Percentiles rank a stretch among this genome's conserved stretches.
phyloP scores from a whole-genome alignment of 1,140 invertebrate species.

The Diachasmimorpha longicaudata region DNA sequence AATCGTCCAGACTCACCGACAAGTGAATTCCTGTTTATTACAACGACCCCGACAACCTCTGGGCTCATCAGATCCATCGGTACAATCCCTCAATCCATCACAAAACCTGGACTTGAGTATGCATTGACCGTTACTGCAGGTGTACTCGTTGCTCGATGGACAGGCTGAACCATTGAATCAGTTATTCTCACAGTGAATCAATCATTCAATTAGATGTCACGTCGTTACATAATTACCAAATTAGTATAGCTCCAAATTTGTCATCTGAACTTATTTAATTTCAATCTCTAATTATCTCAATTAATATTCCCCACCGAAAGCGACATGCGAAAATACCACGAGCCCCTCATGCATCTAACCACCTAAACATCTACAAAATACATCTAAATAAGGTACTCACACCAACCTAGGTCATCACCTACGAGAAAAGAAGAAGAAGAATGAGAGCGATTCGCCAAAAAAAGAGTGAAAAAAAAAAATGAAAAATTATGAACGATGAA shows the following conservation, averaged over 20 bases:
- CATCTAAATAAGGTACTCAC: conserved; percentile 45
- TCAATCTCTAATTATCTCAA: no score
- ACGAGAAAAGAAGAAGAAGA: conserved; percentile 39
- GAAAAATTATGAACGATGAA: conserved; percentile 1
- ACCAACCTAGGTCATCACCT: conserved; percentile 53
- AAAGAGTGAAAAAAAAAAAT: conserved; percentile 27
- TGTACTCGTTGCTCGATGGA: conserved; percentile 59
- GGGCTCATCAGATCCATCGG: conserved; percentile 73
- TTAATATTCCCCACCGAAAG: no score
- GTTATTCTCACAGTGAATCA: not conserved
- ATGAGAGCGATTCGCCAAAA: conserved; percentile 24
- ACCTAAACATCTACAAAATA: not conserved
- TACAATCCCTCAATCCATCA: conserved; percentile 70
- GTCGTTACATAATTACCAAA: not conserved
- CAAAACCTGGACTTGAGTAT: conserved; percentile 68
- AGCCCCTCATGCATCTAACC: conserved; percentile 23
- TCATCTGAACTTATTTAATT: no score
- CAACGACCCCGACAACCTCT: conserved; percentile 66
- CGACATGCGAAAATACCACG: not conserved
- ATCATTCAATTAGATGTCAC: not conserved
- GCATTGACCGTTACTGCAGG: conserved; percentile 70
- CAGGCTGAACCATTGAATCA: conserved; percentile 54
- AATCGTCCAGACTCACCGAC: conserved; percentile 54
- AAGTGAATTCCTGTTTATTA: conserved; percentile 65
- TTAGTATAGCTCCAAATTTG: not conserved